phyloP scores from a whole-genome alignment of 2,888 invertebrate genomes.

The Clistopyga incitator region DNA sequence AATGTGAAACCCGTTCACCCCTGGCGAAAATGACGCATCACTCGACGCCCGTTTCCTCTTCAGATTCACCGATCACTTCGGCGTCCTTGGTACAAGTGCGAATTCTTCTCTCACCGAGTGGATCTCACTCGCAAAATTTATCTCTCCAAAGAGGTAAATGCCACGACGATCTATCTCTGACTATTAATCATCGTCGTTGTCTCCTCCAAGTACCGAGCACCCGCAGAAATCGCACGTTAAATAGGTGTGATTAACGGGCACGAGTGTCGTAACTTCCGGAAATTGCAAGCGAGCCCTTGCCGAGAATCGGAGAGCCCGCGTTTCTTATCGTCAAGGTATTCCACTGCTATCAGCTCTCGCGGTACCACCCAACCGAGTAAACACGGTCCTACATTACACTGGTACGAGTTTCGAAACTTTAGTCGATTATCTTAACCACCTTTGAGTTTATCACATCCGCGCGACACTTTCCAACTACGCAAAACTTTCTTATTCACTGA shows the following conservation, averaged over 20 bases:
- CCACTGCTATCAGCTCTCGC: neutral
- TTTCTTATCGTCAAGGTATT: slow-evolving; percentile 9
- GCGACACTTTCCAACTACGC: slow-evolving; percentile 14
- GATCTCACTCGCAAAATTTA: slow-evolving; percentile 47
- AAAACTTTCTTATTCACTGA: slow-evolving; percentile 7
- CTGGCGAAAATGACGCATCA: slow-evolving; percentile 48
- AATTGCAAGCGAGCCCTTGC: slow-evolving; percentile 32
- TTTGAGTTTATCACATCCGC: slow-evolving; percentile 25
- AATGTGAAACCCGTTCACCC: slow-evolving; percentile 60
- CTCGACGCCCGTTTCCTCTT: slow-evolving; percentile 32
- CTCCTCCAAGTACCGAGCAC: slow-evolving; percentile 18
- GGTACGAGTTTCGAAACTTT: slow-evolving; percentile 17
- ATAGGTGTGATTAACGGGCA: slow-evolving; percentile 25
- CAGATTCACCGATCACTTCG: slow-evolving; percentile 19
- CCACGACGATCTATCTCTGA: slow-evolving; percentile 19
- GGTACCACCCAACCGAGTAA: neutral
- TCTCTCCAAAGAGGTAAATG: slow-evolving; percentile 19
- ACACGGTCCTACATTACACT: slow-evolving; percentile 37
- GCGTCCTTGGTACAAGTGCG: slow-evolving; percentile 14
- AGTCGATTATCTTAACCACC: neutral
- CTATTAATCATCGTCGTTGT: slow-evolving; percentile 57
- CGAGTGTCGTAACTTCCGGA: slow-evolving; percentile 32
- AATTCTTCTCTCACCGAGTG: slow-evolving; percentile 33
- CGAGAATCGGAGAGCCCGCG: neutral
- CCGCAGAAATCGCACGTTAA: neutral